Base-by-base conservation (phyloP, 2,888 invertebrate genomes). In the Pseudeuparius sepicola region DNA sequence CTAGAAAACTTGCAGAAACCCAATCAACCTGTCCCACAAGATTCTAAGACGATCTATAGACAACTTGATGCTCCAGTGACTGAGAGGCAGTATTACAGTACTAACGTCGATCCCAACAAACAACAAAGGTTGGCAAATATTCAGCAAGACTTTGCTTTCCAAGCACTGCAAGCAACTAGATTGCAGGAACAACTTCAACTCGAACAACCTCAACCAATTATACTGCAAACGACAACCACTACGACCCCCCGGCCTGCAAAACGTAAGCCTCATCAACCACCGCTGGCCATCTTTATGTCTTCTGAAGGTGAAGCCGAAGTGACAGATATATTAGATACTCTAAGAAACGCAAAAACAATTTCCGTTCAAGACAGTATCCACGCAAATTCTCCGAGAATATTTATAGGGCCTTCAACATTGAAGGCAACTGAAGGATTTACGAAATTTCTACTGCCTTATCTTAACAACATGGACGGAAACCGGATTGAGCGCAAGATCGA, bases 391-490 rank as follows among this genome's bases (percentile, higher is more conserved):
- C 86, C 86, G 0, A 71, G 75, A 53, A 78, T 87, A 10, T 88
- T 88, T 50, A 82, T 88, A 1, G 87, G 87, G 0, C 87, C 87
- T 0, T 76, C 80, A 0, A 77, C 75, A 35, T 64, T 88, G 45
- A 69, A 72, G 33, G 70, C 79, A 3, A 81, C 85, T 2, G 66
- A 69, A 12, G 78, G 78, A 26, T 87, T 78, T 47, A 72, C 75
- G 0, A 87, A 84, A 61, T 87, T 86, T 51, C 85, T 86, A 40
- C 61, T 88, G 13, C 87, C 87, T 0, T 88, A 88, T 50, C 61
- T 88, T 12, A 86, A 86, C 0, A 76, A 74, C 12, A 65, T 83
- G 24, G 79, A 82, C 45, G 67, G 66, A 25, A 73, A 70, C 42
- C 67, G 79, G 36, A 72, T 74, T 6, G 79, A 81, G 49, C 70